phyloP scores from a whole-genome alignment of 2,888 invertebrate genomes.

The Peribatodes rhomboidaria region DNA sequence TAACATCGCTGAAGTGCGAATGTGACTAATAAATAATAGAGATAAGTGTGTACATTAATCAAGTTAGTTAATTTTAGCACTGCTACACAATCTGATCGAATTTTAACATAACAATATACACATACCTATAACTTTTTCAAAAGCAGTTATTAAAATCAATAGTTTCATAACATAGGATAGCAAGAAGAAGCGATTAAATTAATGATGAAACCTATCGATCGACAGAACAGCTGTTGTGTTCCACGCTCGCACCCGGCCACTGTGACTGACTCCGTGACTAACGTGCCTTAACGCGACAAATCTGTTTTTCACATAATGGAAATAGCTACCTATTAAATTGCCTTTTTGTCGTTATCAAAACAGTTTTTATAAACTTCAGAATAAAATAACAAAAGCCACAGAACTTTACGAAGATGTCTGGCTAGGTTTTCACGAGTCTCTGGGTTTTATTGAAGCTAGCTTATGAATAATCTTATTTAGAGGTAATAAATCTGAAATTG shows the following conservation, averaged over 20 bases:
- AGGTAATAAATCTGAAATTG: slow-evolving; percentile 19
- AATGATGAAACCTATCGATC: neutral
- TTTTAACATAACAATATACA: no score
- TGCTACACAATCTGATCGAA: no score
- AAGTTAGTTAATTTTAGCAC: no score
- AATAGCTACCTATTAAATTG: slow-evolving; percentile 36
- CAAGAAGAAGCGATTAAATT: neutral
- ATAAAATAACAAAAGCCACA: neutral
- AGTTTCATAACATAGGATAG: neutral
- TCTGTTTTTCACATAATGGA: slow-evolving; percentile 43
- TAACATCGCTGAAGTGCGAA: no score
- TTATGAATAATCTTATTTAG: neutral
- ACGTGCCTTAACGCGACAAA: slow-evolving; percentile 42
- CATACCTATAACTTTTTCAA: no score
- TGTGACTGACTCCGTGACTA: slow-evolving; percentile 43
- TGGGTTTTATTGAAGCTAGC: neutral
- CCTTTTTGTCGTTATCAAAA: slow-evolving; percentile 32
- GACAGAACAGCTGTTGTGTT: slow-evolving; percentile 28
- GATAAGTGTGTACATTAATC: no score
- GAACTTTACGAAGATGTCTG: neutral
- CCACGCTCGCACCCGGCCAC: slow-evolving; percentile 21
- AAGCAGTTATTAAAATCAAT: neutral
- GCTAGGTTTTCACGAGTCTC: slow-evolving; percentile 1
- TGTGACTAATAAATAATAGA: no score
- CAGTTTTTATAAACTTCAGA: slow-evolving; percentile 27